Percentiles rank a stretch among this genome's conserved stretches.
Conservation (phyloP, 2,113 vertebrate species). For the Saccopteryx bilineata region DNA sequence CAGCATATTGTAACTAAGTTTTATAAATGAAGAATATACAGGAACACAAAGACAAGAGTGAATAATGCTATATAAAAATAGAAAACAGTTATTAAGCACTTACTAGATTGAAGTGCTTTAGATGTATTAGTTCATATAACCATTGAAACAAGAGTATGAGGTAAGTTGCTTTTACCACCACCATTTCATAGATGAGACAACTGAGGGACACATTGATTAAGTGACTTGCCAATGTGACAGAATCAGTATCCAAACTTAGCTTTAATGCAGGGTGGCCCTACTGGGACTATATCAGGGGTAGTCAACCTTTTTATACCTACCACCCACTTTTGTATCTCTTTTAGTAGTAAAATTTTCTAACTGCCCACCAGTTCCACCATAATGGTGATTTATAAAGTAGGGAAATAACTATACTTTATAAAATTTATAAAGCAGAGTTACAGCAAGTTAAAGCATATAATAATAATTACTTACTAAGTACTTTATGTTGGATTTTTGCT, state of each 20-base stretch:
- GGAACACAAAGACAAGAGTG: not conserved
- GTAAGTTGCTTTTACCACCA: not conserved
- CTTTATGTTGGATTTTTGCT: too few relatives aligned
- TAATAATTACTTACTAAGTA: too few relatives aligned
- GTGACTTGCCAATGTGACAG: not conserved
- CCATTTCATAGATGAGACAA: not conserved
- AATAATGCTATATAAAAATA: not conserved
- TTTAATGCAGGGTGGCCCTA: not conserved
- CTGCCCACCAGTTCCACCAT: too few relatives aligned
- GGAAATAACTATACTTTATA: too few relatives aligned
- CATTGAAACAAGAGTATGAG: not conserved
- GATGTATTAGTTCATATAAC: not conserved
- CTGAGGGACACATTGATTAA: not conserved
- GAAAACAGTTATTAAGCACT: not conserved
- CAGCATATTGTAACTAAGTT: not conserved
- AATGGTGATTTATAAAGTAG: too few relatives aligned
- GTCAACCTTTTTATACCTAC: too few relatives aligned
- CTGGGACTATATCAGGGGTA: not conserved
- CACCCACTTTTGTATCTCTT: too few relatives aligned
- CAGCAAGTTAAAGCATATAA: too few relatives aligned
- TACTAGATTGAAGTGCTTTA: not conserved
- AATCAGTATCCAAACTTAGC: not conserved
- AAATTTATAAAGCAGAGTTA: too few relatives aligned
- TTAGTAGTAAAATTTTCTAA: too few relatives aligned
- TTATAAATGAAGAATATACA: slow-evolving; percentile 13